Conservation (phyloP, 2,888 invertebrate genomes). For the Drosophila cognata region DNA sequence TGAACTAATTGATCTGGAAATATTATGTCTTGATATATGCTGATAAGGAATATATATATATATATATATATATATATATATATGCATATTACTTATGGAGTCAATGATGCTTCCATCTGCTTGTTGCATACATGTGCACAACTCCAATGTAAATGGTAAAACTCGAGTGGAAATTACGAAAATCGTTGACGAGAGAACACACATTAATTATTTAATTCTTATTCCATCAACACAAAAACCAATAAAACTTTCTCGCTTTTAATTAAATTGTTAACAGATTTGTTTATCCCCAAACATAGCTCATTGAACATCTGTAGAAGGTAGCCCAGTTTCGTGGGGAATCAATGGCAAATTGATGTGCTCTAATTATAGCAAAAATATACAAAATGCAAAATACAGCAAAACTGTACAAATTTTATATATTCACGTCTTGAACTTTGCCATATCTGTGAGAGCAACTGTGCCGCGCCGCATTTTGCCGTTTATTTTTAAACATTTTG, state of each 20-base stretch:
- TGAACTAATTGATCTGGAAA: background rate
- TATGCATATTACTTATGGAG: background rate
- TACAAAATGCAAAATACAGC: background rate
- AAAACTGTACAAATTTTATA: constrained; percentile 8
- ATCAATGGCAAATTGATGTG: constrained; percentile 27
- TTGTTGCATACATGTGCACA: background rate
- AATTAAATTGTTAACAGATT: background rate
- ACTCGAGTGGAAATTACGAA: background rate
- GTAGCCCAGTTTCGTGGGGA: background rate
- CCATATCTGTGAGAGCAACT: constrained; percentile 6
- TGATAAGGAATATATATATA: background rate
- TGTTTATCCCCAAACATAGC: background rate
- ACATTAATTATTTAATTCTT: background rate
- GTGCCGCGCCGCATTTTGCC: background rate
- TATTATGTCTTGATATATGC: background rate
- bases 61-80: background rate
- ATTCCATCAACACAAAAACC: background rate
- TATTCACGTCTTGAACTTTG: constrained; percentile 29
- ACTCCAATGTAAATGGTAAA: background rate
- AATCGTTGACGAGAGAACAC: background rate
- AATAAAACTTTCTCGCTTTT: background rate
- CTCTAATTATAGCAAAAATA: constrained; percentile 49
- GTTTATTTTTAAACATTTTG: constrained; percentile 36
- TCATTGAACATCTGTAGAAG: background rate
- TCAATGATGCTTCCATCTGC: background rate